Evolutionary conservation across 2,113 vertebrate genomes (phyloP).

Genomic region (Silurus asotus): DNA sequence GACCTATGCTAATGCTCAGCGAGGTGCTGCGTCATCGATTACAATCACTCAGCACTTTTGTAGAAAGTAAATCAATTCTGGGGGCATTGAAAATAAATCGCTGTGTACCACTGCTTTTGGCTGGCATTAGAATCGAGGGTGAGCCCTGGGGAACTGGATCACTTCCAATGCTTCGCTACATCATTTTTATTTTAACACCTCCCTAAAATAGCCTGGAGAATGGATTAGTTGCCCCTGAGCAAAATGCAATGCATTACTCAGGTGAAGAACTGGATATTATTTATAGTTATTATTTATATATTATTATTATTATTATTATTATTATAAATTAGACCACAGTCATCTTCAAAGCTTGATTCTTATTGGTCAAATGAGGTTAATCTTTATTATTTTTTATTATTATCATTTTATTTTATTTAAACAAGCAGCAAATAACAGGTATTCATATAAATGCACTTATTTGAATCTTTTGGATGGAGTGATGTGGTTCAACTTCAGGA

Average conservation of each 20-base stretch:
- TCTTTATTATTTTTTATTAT: background rate
- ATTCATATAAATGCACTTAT: background rate
- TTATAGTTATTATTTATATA: background rate
- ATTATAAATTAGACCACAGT: background rate
- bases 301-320: no score
- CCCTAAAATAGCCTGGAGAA: background rate
- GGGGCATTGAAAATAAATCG: constrained; percentile 24
- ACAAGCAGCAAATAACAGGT: background rate
- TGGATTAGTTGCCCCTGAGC: constrained; percentile 11
- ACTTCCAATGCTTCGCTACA: background rate
- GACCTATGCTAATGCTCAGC: constrained; percentile 17
- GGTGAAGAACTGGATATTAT: constrained; percentile 1
- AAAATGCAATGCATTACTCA: constrained; percentile 1
- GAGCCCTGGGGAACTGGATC: constrained; percentile 15
- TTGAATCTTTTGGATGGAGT: background rate
- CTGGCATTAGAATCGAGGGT: constrained; percentile 10
- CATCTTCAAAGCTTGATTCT: background rate
- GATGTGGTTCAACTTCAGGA: background rate
- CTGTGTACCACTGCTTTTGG: background rate
- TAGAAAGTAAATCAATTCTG: constrained; percentile 40
- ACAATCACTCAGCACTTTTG: constrained; percentile 45
- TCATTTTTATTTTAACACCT: constrained; percentile 33
- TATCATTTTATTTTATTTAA: no score
- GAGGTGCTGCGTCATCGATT: constrained; percentile 43
- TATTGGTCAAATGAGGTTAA: background rate